Conservation (phyloP, 2,113 vertebrate species). For the Gila orcuttii region DNA sequence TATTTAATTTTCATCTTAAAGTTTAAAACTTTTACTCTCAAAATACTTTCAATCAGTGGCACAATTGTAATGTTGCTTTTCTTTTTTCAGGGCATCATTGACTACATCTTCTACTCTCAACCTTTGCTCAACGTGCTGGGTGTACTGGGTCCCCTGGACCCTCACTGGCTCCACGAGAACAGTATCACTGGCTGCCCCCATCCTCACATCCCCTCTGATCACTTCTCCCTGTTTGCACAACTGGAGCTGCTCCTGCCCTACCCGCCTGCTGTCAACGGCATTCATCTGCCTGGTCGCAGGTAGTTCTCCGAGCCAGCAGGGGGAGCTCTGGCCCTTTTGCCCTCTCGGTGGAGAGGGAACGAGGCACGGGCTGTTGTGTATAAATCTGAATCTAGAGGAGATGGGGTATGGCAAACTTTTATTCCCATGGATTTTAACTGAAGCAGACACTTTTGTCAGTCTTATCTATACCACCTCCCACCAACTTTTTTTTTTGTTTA, state of each 20-base stretch:
- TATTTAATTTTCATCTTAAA: not conserved
- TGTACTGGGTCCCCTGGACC: conserved; percentile 94
- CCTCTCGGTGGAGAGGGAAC: conserved; percentile 6
- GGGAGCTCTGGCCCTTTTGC: conserved; percentile 77
- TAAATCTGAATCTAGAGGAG: conserved; percentile 81
- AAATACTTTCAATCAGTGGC: not conserved
- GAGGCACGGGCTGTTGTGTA: conserved; percentile 45
- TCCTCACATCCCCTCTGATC: conserved; percentile 97
- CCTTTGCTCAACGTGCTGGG: conserved; percentile 96
- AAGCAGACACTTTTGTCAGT: conserved; percentile 52
- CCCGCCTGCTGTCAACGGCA: conserved; percentile 89
- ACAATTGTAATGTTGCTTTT: not conserved
- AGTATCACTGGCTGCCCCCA: conserved; percentile 96
- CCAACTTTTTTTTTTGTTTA: not conserved
- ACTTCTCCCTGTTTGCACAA: conserved; percentile 98
- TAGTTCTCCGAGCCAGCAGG: conserved; percentile 87
- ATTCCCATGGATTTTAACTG: conserved; percentile 61
- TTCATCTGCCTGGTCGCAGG: conserved; percentile 95
- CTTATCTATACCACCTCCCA: conserved; percentile 55
- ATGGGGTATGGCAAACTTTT: conserved; percentile 88
- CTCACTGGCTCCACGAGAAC: conserved; percentile 96
- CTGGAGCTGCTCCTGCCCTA: conserved; percentile 97
- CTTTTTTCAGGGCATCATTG: conserved; percentile 89
- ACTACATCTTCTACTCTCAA: conserved; percentile 99
- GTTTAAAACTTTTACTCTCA: too few species aligned